Evolutionary conservation across 1,140 invertebrate genomes (phyloP).

Genomic region (Archivesica marissinica): DNA sequence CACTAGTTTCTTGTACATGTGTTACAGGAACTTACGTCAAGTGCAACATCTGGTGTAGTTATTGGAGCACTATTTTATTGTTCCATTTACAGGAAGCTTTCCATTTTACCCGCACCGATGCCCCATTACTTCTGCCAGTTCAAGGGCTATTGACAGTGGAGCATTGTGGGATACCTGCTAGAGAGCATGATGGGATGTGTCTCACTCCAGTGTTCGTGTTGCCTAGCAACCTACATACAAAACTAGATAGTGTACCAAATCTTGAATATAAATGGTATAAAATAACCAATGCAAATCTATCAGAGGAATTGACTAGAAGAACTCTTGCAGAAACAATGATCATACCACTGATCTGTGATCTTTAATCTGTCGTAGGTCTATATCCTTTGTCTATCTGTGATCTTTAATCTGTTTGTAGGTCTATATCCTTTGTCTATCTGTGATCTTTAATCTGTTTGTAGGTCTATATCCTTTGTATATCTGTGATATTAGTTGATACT

Average conservation of each 20-base stretch:
- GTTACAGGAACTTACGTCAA: too few species aligned
- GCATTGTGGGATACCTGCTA: slow-evolving; percentile 58
- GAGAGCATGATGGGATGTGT: slow-evolving; percentile 61
- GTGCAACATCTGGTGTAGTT: too few species aligned
- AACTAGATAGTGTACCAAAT: neutral
- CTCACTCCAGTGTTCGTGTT: slow-evolving; percentile 29
- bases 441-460: neutral
- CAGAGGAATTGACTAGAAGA: neutral
- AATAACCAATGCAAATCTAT: neutral
- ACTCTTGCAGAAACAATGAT: slow-evolving; percentile 26
- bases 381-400: neutral
- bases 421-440: neutral
- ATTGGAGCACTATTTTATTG: too few species aligned
- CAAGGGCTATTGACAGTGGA: slow-evolving; percentile 41
- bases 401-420: neutral
- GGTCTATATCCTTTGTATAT: neutral
- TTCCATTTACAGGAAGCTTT: slow-evolving; percentile 36
- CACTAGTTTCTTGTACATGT: too few species aligned
- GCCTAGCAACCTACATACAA: slow-evolving; percentile 4
- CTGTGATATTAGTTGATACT: too few species aligned
- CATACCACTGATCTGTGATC: slow-evolving; percentile 4
- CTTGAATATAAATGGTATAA: slow-evolving; percentile 33
- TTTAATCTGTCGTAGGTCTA: too few species aligned
- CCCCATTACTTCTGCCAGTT: neutral
- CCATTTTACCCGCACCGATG: too few species aligned